Evolutionary conservation across 2,113 vertebrate genomes (phyloP).

Genomic region (Periophthalmus modestus): DNA sequence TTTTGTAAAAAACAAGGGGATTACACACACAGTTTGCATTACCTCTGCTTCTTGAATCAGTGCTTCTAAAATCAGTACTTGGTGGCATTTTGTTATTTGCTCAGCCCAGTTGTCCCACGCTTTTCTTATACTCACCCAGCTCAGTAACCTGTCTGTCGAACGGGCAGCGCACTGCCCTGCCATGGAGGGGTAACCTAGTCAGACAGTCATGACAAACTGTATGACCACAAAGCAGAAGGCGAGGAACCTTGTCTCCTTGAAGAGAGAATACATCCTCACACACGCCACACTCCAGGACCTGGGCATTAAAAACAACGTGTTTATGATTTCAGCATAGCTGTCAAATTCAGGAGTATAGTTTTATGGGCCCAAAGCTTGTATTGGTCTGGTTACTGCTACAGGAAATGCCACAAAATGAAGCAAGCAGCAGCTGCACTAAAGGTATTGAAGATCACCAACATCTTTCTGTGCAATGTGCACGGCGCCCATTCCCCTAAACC

Average conservation of each 20-base stretch:
- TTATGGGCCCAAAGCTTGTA: background rate
- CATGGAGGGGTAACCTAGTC: constrained; percentile 92
- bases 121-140: constrained; percentile 81
- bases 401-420: background rate
- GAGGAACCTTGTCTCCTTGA: constrained; percentile 96
- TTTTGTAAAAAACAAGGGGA: too few relatives aligned
- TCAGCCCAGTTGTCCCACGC: background rate
- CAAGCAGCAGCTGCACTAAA: background rate
- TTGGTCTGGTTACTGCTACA: background rate
- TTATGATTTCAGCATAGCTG: background rate
- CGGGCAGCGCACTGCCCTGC: constrained; percentile 92
- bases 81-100: background rate
- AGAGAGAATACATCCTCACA: constrained; percentile 98
- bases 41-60: background rate
- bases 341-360: background rate
- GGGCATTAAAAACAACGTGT: background rate
- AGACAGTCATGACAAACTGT: constrained; percentile 97
- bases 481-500: background rate
- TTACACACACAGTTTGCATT: background rate
- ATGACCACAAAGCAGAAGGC: constrained; percentile 93
- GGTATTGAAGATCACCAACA: background rate
- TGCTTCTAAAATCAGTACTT: background rate
- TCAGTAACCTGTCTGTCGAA: constrained; percentile 97
- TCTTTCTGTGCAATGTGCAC: background rate
- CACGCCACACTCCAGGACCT: constrained; percentile 97